These are phyloP conservation scores for Acanthurus leucopareius DNA, from an alignment of 2,797 vertebrate genomes.

Conservation along the genomic window DNA sequence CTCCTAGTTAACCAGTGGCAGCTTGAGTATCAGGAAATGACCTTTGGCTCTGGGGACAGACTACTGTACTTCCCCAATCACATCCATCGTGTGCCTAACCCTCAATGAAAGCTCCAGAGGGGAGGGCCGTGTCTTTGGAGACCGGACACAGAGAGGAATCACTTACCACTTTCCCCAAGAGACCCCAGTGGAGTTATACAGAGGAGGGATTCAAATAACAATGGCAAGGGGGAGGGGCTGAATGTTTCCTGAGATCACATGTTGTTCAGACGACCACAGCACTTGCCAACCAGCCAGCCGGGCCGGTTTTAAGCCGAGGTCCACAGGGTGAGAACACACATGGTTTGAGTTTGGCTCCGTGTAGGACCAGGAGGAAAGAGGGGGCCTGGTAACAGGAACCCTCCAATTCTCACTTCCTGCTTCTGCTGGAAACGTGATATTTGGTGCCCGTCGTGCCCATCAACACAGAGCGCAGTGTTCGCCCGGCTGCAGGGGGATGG, in stretches of 20 bases:
- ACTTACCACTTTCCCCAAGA: constrained; percentile 75
- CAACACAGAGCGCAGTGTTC: constrained; percentile 77
- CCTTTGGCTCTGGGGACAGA: constrained; percentile 75
- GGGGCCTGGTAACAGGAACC: constrained; percentile 83
- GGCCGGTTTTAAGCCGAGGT: constrained; percentile 64
- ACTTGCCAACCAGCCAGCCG: constrained; percentile 70
- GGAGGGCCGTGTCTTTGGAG: constrained; percentile 71
- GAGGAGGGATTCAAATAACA: constrained; percentile 76
- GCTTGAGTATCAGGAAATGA: constrained; percentile 82
- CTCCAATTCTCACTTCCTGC: constrained; percentile 86
- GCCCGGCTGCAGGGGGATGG: constrained; percentile 59
- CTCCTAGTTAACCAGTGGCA: constrained; percentile 77
- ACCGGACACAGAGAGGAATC: constrained; percentile 79
- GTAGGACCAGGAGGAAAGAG: constrained; percentile 80
- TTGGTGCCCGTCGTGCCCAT: constrained; percentile 60
- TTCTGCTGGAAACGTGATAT: constrained; percentile 83
- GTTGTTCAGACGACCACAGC: constrained; percentile 67
- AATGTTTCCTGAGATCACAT: constrained; percentile 79
- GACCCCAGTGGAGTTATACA: constrained; percentile 61
- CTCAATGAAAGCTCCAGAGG: constrained; percentile 70
- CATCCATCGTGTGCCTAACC: constrained; percentile 78
- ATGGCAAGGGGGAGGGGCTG: constrained; percentile 68
- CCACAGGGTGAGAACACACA: constrained; percentile 84
- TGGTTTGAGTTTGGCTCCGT: constrained; percentile 86
- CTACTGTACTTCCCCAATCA: constrained; percentile 87